Conservation (phyloP, 1,140 invertebrate species). For the Leptonema lineaticorne region DNA sequence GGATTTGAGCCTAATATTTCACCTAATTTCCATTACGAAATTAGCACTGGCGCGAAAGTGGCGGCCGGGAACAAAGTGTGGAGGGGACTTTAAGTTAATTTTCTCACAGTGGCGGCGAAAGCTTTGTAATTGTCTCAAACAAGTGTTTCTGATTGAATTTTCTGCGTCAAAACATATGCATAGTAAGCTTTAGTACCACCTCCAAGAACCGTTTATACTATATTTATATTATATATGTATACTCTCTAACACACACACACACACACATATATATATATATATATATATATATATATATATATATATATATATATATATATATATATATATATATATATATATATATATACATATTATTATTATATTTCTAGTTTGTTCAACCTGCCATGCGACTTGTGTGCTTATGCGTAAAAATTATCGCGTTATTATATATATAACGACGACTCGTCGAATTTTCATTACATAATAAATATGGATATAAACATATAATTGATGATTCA, state of each 20-base stretch:
- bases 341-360: no score
- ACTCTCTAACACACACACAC: no score
- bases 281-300: neutral
- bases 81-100: slow-evolving; percentile 26
- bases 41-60: slow-evolving; percentile 21
- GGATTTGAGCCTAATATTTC: slow-evolving; percentile 29
- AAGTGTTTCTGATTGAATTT: slow-evolving; percentile 32
- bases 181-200: neutral
- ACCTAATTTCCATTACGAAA: slow-evolving; percentile 31
- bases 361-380: no score
- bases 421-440: no score
- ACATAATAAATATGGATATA: no score
- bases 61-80: slow-evolving; percentile 3
- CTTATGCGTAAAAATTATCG: no score
- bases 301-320: neutral
- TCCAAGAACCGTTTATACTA: neutral
- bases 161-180: neutral
- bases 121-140: slow-evolving; percentile 31
- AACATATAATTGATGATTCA: no score
- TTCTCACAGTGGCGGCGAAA: slow-evolving; percentile 26
- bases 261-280: neutral
- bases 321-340: neutral
- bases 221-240: no score
- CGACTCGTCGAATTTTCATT: no score
- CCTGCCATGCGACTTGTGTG: no score